Conservation (phyloP, 2,888 invertebrate genomes). For the Cheilosia variabilis region DNA sequence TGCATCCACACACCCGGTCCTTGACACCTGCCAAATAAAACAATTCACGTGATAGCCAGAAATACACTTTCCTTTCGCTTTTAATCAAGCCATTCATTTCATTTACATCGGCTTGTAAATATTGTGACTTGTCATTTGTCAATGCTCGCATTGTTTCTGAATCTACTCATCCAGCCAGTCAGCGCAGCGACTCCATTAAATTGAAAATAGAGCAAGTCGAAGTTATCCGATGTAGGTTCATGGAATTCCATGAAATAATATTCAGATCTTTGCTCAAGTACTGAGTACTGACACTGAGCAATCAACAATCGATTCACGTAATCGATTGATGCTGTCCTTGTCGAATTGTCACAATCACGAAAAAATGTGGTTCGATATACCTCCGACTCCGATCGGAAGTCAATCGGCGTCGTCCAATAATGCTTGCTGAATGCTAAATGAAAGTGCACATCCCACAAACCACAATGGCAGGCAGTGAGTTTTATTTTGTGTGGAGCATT, state of each 20-base stretch:
- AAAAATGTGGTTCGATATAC: constrained; percentile 5
- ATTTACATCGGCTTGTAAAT: constrained; percentile 20
- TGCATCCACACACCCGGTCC: background rate
- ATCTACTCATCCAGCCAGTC: background rate
- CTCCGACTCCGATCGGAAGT: constrained; percentile 19
- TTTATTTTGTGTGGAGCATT: background rate
- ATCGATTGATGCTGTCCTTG: constrained; percentile 25
- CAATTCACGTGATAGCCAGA: constrained; percentile 10
- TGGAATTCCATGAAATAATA: constrained; percentile 10
- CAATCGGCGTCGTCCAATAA: background rate
- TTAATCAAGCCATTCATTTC: constrained; percentile 29
- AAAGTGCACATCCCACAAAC: constrained; percentile 1
- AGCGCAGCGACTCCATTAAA: background rate
- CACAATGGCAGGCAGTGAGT: background rate
- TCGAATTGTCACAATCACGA: constrained; percentile 19
- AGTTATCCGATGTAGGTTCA: constrained; percentile 26
- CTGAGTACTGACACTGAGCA: background rate
- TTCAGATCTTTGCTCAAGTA: background rate
- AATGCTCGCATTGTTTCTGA: background rate
- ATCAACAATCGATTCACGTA: constrained; percentile 24
- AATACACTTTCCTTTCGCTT: constrained; percentile 18
- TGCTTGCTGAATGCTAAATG: constrained; percentile 19
- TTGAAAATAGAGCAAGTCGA: background rate
- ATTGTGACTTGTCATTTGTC: constrained; percentile 2
- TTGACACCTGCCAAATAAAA: constrained; percentile 3